phyloP scores from a whole-genome alignment of 2,888 invertebrate species.

The Acleris emargana region DNA sequence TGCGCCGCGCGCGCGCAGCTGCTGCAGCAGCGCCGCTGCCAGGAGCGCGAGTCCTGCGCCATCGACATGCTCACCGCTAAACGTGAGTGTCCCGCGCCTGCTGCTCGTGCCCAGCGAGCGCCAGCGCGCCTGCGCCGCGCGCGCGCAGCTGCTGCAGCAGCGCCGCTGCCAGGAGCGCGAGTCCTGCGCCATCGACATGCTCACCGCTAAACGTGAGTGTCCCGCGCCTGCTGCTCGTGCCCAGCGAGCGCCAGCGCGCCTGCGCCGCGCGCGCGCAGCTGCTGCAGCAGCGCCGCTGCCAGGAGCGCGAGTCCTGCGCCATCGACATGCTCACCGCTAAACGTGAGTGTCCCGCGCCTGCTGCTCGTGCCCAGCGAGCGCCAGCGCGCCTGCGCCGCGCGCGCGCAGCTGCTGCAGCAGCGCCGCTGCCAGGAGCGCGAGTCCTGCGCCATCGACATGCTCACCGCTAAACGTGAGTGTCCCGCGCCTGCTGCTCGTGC shows the following conservation, averaged over 20 bases:
- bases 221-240: conserved; percentile 87
- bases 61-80: conserved; percentile 90
- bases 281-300: conserved; percentile 89
- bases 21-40: conserved; percentile 89
- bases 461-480: conserved; percentile 92
- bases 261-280: conserved; percentile 88
- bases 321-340: conserved; percentile 90
- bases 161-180: conserved; percentile 86
- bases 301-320: conserved; percentile 86
- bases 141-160: conserved; percentile 90
- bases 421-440: conserved; percentile 86
- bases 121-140: conserved; percentile 86
- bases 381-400: conserved; percentile 86
- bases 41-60: conserved; percentile 86
- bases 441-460: conserved; percentile 88
- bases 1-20: conserved; percentile 88
- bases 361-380: conserved; percentile 85
- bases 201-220: conserved; percentile 92
- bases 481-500: conserved; percentile 87
- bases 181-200: conserved; percentile 88
- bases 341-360: conserved; percentile 91
- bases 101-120: conserved; percentile 85
- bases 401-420: conserved; percentile 90
- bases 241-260: conserved; percentile 85
- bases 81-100: conserved; percentile 91